Percentiles rank a stretch among this genome's conserved stretches.
phyloP scores from a whole-genome alignment of 2,888 invertebrate species.

The Yponomeuta malinellus region DNA sequence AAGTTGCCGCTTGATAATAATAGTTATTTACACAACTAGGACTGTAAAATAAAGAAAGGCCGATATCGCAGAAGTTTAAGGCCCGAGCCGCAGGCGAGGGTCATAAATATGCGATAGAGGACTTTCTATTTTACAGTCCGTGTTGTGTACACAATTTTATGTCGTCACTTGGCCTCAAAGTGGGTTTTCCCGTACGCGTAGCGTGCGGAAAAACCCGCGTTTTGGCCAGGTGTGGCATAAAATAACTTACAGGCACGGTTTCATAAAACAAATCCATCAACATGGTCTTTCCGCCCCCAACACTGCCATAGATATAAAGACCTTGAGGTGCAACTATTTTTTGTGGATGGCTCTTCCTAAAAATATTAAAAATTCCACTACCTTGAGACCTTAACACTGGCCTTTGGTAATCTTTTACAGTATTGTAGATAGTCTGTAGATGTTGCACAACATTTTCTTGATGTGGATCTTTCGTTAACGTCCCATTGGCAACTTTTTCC shows the following conservation, averaged over 20 bases:
- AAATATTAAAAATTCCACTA: constrained; percentile 47
- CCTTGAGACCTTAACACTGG: constrained; percentile 35
- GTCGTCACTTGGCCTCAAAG: too few relatives aligned
- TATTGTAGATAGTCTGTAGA: constrained; percentile 81
- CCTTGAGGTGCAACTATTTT: constrained; percentile 81
- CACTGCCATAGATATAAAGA: constrained; percentile 92
- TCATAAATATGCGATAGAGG: too few relatives aligned
- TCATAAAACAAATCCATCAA: constrained; percentile 98
- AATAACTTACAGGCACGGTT: constrained; percentile 44
- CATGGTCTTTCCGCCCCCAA: constrained; percentile 98
- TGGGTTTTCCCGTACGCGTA: too few relatives aligned
- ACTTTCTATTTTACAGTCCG: too few relatives aligned
- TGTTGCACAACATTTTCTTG: constrained; percentile 82
- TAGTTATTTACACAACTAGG: too few relatives aligned
- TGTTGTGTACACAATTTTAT: too few relatives aligned
- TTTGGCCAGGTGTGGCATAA: too few relatives aligned
- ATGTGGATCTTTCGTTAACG: constrained; percentile 80
- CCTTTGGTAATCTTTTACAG: constrained; percentile 75
- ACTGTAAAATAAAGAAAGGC: too few relatives aligned
- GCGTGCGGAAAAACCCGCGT: too few relatives aligned
- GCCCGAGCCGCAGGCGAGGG: too few relatives aligned
- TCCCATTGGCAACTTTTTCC: constrained; percentile 75
- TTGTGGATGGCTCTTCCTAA: constrained; percentile 48
- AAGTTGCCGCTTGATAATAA: not conserved
- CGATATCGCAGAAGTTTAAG: too few relatives aligned